Evolutionary conservation across 2,888 invertebrate genomes (phyloP).

Genomic region (Eupithecia centaureata): DNA sequence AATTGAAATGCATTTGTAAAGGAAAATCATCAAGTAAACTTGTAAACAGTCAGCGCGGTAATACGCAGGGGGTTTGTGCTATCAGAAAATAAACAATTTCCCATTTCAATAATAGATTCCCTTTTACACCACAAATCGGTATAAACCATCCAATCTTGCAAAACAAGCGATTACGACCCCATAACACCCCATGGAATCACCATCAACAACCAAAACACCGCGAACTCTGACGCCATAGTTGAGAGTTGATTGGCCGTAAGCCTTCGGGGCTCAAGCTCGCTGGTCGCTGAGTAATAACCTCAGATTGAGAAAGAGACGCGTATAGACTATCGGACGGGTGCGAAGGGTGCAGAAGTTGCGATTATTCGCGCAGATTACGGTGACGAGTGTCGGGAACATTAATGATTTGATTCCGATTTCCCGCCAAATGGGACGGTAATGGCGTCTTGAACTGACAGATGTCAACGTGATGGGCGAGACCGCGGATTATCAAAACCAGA

Average conservation of each 20-base stretch:
- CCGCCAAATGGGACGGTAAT: constrained; percentile 61
- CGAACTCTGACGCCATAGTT: constrained; percentile 25
- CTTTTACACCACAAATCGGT: constrained; percentile 46
- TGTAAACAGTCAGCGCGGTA: not conserved
- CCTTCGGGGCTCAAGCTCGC: constrained; percentile 24
- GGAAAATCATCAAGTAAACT: not conserved
- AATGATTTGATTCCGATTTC: constrained; percentile 57
- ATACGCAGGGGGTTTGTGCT: constrained; percentile 12
- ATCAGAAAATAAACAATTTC: constrained; percentile 43
- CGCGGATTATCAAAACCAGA: constrained; percentile 40
- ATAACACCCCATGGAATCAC: constrained; percentile 32
- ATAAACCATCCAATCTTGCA: constrained; percentile 38
- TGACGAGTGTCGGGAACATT: constrained; percentile 64
- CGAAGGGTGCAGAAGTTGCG: constrained; percentile 47
- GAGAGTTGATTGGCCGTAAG: constrained; percentile 8
- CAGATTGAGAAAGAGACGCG: constrained; percentile 61
- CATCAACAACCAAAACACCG: constrained; percentile 25
- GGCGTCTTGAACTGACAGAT: constrained; percentile 75
- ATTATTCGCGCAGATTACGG: constrained; percentile 63
- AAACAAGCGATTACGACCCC: constrained; percentile 44
- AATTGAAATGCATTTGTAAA: no score
- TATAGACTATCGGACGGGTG: constrained; percentile 39
- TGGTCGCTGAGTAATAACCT: constrained; percentile 54
- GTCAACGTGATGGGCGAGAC: constrained; percentile 50
- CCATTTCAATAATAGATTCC: constrained; percentile 47